Conservation (phyloP, 2,113 vertebrate species). For the Rhynchopsitta pachyrhyncha region DNA sequence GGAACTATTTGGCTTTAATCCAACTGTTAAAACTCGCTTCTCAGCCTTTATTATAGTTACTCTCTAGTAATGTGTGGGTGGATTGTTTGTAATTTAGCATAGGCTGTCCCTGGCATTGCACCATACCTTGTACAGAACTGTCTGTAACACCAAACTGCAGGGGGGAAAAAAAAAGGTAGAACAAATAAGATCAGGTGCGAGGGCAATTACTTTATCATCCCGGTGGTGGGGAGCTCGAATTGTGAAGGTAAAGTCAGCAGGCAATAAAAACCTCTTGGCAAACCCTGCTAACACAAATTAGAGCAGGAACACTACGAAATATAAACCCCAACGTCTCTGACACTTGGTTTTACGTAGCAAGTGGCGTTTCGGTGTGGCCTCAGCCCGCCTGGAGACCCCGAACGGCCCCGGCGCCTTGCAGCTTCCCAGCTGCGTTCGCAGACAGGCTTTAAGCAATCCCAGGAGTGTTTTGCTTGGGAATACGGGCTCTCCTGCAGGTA, state of each 20-base stretch:
- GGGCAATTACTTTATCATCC: not conserved
- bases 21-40: conserved; percentile 55
- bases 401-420: not conserved
- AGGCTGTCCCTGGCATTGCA: conserved; percentile 37
- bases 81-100: conserved; percentile 42
- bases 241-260: not conserved
- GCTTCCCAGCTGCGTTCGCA: not conserved
- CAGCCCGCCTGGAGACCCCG: not conserved
- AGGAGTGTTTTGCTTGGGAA: accelerated
- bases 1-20: conserved; percentile 54
- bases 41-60: conserved; percentile 57
- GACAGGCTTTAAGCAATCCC: not conserved
- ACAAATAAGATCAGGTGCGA: not conserved
- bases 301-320: not conserved
- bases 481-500: not conserved
- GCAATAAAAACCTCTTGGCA: not conserved
- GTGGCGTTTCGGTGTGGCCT: not conserved
- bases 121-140: not conserved
- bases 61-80: conserved; percentile 63
- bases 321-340: not conserved
- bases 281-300: not conserved
- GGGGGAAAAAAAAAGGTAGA: accelerated
- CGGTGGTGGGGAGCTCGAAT: not conserved
- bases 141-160: not conserved
- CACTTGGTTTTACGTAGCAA: not conserved